A percentile compares a stretch with the other conserved stretches of the same genome.
Evolutionary conservation across 2,113 vertebrate genomes (phyloP).

Genomic region (Arvicanthis niloticus): DNA sequence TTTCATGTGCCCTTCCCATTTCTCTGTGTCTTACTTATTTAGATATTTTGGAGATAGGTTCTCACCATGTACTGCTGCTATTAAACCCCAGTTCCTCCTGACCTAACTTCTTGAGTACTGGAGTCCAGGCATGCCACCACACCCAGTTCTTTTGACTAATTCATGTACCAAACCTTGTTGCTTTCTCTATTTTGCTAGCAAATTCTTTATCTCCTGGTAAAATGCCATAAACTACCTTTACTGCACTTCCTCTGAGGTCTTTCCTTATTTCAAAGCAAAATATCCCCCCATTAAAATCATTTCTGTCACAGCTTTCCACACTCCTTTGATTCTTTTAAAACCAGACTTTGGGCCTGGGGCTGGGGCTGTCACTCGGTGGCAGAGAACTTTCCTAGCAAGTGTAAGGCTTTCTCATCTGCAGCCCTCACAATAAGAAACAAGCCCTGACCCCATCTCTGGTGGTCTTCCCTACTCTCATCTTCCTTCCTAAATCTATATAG

Average conservation of each 20-base stretch:
- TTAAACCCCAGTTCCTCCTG: neutral
- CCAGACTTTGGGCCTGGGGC: neutral
- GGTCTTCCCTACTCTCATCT: neutral
- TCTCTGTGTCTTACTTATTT: neutral
- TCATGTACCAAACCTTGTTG: neutral
- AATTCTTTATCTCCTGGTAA: neutral
- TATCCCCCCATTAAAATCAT: neutral
- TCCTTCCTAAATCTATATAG: neutral
- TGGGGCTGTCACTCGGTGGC: no score
- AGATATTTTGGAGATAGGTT: neutral
- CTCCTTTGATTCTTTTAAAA: neutral
- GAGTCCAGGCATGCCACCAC: no score
- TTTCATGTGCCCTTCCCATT: neutral
- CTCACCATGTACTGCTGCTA: no score
- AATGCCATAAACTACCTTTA: neutral
- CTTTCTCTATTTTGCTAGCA: neutral
- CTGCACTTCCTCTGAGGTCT: neutral
- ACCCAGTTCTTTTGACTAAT: neutral
- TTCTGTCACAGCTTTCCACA: neutral
- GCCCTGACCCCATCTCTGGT: neutral
- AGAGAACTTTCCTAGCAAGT: neutral
- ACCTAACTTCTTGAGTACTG: neutral
- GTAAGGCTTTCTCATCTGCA: neutral
- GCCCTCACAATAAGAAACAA: neutral
- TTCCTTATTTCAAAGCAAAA: constrained; percentile 16